These are phyloP conservation scores for Philopotamus ludificatus DNA, from an alignment of 1,140 invertebrate species.

Conservation along the genomic window DNA sequence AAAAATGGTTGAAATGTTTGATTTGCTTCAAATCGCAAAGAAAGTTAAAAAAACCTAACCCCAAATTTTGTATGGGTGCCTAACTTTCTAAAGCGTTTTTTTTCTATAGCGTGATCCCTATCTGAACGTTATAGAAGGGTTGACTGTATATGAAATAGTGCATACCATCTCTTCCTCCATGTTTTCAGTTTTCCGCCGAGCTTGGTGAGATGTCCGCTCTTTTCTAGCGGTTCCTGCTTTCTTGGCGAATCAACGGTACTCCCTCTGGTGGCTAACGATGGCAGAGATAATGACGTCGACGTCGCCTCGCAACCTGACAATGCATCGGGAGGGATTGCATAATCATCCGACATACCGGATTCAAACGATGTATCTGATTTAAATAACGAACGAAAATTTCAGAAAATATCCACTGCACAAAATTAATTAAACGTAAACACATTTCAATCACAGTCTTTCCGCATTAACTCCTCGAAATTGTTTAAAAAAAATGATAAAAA, in stretches of 20 bases:
- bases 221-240: conserved; percentile 78
- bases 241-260: conserved; percentile 70
- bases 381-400: neutral
- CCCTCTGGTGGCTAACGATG: conserved; percentile 64
- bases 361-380: conserved; percentile 82
- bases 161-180: conserved; percentile 84
- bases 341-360: conserved; percentile 92
- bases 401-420: neutral
- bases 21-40: too few relatives aligned
- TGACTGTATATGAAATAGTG: too few relatives aligned
- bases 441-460: too few relatives aligned
- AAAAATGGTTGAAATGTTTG: too few relatives aligned
- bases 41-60: too few relatives aligned
- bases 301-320: conserved; percentile 68
- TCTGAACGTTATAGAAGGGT: too few relatives aligned
- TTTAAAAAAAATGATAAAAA: too few relatives aligned
- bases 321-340: conserved; percentile 92
- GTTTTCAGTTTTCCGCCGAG: conserved; percentile 93
- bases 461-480: too few relatives aligned
- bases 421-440: neutral
- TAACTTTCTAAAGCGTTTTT: too few relatives aligned
- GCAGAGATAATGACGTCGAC: conserved; percentile 70
- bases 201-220: conserved; percentile 90
- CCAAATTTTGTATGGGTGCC: too few relatives aligned
- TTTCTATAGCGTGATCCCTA: too few relatives aligned